These are phyloP conservation scores for Cyclophora punctaria DNA, from an alignment of 2,888 invertebrate species.

Conservation along the genomic window DNA sequence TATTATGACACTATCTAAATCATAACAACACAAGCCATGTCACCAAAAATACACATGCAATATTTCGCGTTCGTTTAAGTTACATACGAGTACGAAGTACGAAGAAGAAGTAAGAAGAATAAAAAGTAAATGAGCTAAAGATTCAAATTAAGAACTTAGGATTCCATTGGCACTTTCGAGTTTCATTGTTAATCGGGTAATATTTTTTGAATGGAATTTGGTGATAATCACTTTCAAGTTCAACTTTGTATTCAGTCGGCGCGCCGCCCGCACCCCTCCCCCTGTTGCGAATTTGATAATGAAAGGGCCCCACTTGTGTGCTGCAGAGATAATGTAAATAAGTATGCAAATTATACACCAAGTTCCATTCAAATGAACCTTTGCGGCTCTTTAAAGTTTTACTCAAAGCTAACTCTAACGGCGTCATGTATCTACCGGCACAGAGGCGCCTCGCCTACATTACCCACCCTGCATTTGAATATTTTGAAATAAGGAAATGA, in stretches of 20 bases:
- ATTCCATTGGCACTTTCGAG: slow-evolving; percentile 36
- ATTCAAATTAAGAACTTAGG: slow-evolving; percentile 1
- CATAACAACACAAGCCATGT: too few relatives aligned
- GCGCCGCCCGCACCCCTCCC: slow-evolving; percentile 51
- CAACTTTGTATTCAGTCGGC: slow-evolving; percentile 63
- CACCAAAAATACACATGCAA: too few relatives aligned
- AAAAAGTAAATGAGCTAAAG: too few relatives aligned
- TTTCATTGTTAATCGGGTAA: slow-evolving; percentile 49
- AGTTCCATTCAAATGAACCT: slow-evolving; percentile 71
- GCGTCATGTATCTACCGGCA: slow-evolving; percentile 38
- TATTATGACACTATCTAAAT: too few relatives aligned
- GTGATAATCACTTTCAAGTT: slow-evolving; percentile 64
- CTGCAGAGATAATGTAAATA: slow-evolving; percentile 75
- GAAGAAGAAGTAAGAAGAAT: too few relatives aligned
- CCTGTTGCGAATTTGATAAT: slow-evolving; percentile 70
- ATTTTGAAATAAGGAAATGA: slow-evolving; percentile 52
- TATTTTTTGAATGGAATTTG: slow-evolving; percentile 55
- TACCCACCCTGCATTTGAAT: slow-evolving; percentile 36
- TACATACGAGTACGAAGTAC: not conserved
- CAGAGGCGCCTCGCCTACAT: slow-evolving; percentile 26
- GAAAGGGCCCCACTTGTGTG: slow-evolving; percentile 71
- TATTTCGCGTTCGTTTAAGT: not conserved
- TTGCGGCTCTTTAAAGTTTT: slow-evolving; percentile 66
- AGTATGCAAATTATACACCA: slow-evolving; percentile 71
- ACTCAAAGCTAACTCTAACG: slow-evolving; percentile 49